A percentile compares a stretch with the other conserved stretches of the same genome.
These are phyloP conservation scores for Cylas formicarius DNA, from an alignment of 1,140 invertebrate genomes.

Conservation along the genomic window DNA sequence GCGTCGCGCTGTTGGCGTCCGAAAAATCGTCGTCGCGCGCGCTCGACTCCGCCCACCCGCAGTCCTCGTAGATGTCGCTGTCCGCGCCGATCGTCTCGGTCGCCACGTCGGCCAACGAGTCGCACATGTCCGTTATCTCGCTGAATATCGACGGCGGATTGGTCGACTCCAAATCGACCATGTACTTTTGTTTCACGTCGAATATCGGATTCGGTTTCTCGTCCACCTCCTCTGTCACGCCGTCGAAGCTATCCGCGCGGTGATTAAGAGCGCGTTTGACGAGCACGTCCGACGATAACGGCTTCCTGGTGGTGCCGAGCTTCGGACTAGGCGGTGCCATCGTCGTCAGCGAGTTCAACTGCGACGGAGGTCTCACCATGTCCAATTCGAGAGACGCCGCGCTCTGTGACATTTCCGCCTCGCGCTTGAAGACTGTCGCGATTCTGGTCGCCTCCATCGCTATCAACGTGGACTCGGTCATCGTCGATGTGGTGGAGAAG, in stretches of 20 bases:
- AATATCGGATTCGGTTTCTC: conserved; percentile 38
- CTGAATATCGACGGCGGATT: conserved; percentile 57
- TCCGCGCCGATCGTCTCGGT: conserved; percentile 53
- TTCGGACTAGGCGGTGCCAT: conserved; percentile 45
- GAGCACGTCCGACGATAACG: conserved; percentile 59
- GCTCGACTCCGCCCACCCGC: conserved; percentile 21
- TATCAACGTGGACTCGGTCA: conserved; percentile 62
- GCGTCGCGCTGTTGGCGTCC: conserved; percentile 44
- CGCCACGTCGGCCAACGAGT: conserved; percentile 50
- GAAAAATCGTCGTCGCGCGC: conserved; percentile 34
- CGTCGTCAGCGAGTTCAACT: conserved; percentile 56
- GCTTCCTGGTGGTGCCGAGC: conserved; percentile 51
- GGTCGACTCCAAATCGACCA: conserved; percentile 54
- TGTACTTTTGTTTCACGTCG: conserved; percentile 47
- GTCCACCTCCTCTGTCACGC: conserved; percentile 15
- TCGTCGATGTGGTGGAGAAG: conserved; percentile 39
- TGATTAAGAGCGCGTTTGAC: conserved; percentile 60
- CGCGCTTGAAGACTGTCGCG: conserved; percentile 54
- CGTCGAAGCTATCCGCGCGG: conserved; percentile 28
- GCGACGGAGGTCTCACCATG: conserved; percentile 69
- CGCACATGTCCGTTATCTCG: conserved; percentile 54
- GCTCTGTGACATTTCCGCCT: conserved; percentile 55
- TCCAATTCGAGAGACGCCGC: conserved; percentile 59
- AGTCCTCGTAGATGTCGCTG: conserved; percentile 47
- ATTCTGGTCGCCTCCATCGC: conserved; percentile 66